Evolutionary conservation across 2,888 invertebrate species (phyloP), one percentile per base, ranked within the genome.

Genomic region (Pseudococcus longispinus): DNA sequence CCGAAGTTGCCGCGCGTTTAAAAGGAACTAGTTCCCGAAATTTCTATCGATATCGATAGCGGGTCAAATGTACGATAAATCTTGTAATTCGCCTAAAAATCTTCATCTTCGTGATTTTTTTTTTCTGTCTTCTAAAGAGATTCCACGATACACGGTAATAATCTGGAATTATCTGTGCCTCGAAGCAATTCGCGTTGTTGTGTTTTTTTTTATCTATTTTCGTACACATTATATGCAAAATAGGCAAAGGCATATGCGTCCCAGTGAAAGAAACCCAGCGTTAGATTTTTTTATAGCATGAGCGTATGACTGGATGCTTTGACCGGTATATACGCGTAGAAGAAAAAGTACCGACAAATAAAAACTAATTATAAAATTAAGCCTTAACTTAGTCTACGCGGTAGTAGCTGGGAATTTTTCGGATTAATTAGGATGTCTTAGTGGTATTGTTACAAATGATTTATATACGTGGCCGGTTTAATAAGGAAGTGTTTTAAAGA

Each of bases 21-120:
- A 74, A 32, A 74, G 20, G 74, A 74, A 37, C 74, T n/a, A 74
- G 60, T 60, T 60, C 74, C 60, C 32, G 74, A 32, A 32, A 74
- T 37, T 74, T 74, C 74, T 29, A 74, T 29, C 74, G 74, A 37
- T 37, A 29, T 29, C 74, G 32, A 37, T 74, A 32, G 74, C 74
- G 74, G 74, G 74, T 74, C 74, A 74, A 37, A 3, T 74, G 74
- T 32, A 74, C 74, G 74, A 74, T 74, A 74, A 74, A 74, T 74
- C 74, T 74, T 74, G 5, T 32, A 74, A 32, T 74, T 74, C 74
- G 18, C 18, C 18, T 74, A 32, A 74, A 74, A 74, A 37, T 74
- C 32, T 32, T 74, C 32, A 74, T 32, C 32, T 8, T 74, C 32
- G 74, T 74, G 74, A 29, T 29, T 74, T 32, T 70, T 46, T 55